Conservation (phyloP, 1,140 invertebrate species). For the Physella acuta region DNA sequence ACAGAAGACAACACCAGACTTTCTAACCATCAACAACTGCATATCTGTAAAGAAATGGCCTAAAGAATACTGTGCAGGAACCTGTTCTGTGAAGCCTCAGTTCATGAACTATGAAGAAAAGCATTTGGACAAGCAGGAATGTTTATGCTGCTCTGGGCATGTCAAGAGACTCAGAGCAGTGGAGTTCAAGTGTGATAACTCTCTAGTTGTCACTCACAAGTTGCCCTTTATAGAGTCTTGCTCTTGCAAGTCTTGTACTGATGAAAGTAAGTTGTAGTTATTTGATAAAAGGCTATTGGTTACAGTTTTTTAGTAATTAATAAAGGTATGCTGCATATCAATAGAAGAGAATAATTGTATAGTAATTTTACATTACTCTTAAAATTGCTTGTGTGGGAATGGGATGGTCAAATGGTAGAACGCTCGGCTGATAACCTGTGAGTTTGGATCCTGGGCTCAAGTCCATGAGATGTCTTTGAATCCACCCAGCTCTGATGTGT, state of each 20-base stretch:
- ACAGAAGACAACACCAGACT: background rate
- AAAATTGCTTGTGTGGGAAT: too few relatives aligned
- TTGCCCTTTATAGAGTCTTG: background rate
- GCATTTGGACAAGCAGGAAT: background rate
- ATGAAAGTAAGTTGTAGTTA: background rate
- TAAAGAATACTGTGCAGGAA: background rate
- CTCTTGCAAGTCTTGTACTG: background rate
- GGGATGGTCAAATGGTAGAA: too few relatives aligned
- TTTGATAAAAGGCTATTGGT: too few relatives aligned
- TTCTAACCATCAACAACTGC: background rate
- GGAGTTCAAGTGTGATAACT: constrained; percentile 5
- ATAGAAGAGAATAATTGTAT: too few relatives aligned
- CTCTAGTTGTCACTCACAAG: background rate
- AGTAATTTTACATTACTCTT: too few relatives aligned
- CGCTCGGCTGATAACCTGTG: too few relatives aligned
- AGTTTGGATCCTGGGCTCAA: too few relatives aligned
- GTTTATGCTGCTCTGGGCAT: background rate
- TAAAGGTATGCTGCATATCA: too few relatives aligned
- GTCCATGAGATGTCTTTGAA: too few relatives aligned
- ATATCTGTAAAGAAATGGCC: background rate
- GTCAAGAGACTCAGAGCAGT: background rate
- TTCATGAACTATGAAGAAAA: background rate
- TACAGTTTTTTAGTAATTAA: too few relatives aligned
- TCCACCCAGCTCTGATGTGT: too few relatives aligned
- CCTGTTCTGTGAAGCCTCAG: background rate